Evolutionary conservation across 2,888 invertebrate genomes (phyloP).

Genomic region (Clunio marinus): DNA sequence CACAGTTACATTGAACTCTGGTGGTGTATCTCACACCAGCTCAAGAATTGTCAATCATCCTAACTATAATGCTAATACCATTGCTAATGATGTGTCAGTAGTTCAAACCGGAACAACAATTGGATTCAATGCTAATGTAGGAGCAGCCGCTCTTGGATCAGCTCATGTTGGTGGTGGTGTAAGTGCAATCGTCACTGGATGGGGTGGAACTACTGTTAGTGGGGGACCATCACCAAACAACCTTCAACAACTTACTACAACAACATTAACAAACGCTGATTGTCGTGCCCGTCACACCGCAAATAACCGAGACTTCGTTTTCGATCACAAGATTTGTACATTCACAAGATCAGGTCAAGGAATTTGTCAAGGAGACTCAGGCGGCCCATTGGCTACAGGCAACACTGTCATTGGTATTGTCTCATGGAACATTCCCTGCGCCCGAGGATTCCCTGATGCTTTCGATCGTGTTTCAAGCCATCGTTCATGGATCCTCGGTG

Average conservation of each 20-base stretch:
- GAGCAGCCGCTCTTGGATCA: neutral
- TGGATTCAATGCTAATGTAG: slow-evolving; percentile 13
- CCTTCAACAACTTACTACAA: slow-evolving; percentile 5
- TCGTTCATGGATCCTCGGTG: neutral
- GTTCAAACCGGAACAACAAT: slow-evolving; percentile 32
- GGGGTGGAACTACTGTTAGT: slow-evolving; percentile 15
- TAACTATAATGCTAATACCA: slow-evolving; percentile 16
- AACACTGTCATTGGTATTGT: slow-evolving; percentile 24
- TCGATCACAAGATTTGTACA: slow-evolving; percentile 28
- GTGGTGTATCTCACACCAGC: neutral
- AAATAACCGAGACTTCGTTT: neutral
- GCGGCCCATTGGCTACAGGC: slow-evolving; percentile 12
- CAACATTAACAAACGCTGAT: slow-evolving; percentile 35
- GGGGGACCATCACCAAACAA: slow-evolving; percentile 13
- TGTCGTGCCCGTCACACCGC: slow-evolving; percentile 14
- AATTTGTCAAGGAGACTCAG: slow-evolving; percentile 33
- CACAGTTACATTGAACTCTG: neutral
- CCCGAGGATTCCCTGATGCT: slow-evolving; percentile 23
- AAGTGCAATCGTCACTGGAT: slow-evolving; percentile 14
- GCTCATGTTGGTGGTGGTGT: slow-evolving; percentile 22
- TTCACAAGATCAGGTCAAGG: slow-evolving; percentile 31
- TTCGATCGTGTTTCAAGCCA: neutral
- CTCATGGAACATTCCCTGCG: slow-evolving; percentile 35
- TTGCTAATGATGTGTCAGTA: neutral
- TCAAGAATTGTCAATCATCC: slow-evolving; percentile 38